Evolutionary conservation across 2,113 vertebrate species (phyloP).

Genomic region (Aplodontia rufa): DNA sequence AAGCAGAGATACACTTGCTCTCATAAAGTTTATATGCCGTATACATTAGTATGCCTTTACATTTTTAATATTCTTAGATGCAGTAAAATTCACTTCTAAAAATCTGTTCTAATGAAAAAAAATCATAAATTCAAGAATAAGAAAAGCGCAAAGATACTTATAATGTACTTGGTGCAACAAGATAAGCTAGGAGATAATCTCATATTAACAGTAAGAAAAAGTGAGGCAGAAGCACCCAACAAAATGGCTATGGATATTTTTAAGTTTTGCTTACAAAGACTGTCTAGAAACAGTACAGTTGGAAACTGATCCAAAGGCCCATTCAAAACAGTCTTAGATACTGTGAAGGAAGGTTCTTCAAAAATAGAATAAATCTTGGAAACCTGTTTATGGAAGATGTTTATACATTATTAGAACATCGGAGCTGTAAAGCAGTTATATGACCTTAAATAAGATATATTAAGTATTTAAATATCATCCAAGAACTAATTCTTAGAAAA

Average conservation of each 20-base stretch:
- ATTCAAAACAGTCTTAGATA: not conserved
- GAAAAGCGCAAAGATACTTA: not conserved
- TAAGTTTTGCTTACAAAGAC: not conserved
- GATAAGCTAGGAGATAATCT: not conserved
- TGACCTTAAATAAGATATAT: not conserved
- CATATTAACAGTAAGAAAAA: not conserved
- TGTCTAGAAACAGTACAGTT: not conserved
- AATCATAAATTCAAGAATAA: conserved; percentile 10
- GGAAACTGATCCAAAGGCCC: not conserved
- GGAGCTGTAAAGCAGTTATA: not conserved
- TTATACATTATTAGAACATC: not conserved
- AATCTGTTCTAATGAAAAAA: not conserved
- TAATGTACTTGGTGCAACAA: not conserved
- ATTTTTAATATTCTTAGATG: not conserved
- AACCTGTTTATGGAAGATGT: not conserved
- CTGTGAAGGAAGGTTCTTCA: not conserved
- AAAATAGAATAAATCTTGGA: not conserved
- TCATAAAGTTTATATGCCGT: not conserved
- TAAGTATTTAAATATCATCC: conserved; percentile 9
- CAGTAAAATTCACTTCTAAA: not conserved
- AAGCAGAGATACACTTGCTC: not conserved
- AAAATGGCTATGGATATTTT: not conserved
- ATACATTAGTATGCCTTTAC: not conserved
- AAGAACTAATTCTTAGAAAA: conserved; percentile 42
- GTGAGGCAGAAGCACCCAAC: not conserved